Conservation (phyloP, 2,888 invertebrate genomes). For the Atrina japonica region DNA sequence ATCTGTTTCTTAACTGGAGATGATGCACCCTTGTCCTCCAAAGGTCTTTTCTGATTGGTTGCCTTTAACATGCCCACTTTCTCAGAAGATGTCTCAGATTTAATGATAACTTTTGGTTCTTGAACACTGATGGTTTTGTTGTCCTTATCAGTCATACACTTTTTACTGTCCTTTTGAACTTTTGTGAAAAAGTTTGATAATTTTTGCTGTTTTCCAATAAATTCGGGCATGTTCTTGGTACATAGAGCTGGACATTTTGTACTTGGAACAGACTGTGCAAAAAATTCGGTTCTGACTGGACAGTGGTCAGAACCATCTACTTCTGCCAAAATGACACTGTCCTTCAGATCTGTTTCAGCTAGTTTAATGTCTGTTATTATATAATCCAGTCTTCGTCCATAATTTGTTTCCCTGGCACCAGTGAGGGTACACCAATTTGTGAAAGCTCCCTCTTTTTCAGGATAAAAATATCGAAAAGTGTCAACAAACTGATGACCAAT, state of each 20-base stretch:
- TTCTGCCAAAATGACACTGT: constrained; percentile 74
- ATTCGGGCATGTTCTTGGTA: constrained; percentile 82
- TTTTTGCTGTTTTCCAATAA: constrained; percentile 80
- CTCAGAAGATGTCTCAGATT: background rate
- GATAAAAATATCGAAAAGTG: constrained; percentile 81
- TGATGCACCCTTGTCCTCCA: constrained; percentile 22
- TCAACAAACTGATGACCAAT: constrained; percentile 80
- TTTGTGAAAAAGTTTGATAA: constrained; percentile 73
- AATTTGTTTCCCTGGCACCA: constrained; percentile 82
- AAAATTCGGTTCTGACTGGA: constrained; percentile 80
- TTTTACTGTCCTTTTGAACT: constrained; percentile 5
- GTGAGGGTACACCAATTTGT: constrained; percentile 82
- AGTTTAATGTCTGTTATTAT: constrained; percentile 79
- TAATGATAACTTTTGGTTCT: background rate
- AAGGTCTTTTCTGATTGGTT: background rate
- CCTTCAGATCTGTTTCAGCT: constrained; percentile 54
- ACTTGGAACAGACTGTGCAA: constrained; percentile 64
- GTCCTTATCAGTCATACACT: background rate
- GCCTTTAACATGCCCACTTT: background rate
- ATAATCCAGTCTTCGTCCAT: constrained; percentile 82
- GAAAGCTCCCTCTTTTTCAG: constrained; percentile 78
- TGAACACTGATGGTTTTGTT: background rate
- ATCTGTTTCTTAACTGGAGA: background rate
- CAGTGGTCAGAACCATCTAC: constrained; percentile 83
- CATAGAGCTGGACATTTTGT: constrained; percentile 79